Percentiles rank a stretch among this genome's conserved stretches.
Conservation (phyloP, 2,888 invertebrate species). For the Odontomyia ornata region DNA sequence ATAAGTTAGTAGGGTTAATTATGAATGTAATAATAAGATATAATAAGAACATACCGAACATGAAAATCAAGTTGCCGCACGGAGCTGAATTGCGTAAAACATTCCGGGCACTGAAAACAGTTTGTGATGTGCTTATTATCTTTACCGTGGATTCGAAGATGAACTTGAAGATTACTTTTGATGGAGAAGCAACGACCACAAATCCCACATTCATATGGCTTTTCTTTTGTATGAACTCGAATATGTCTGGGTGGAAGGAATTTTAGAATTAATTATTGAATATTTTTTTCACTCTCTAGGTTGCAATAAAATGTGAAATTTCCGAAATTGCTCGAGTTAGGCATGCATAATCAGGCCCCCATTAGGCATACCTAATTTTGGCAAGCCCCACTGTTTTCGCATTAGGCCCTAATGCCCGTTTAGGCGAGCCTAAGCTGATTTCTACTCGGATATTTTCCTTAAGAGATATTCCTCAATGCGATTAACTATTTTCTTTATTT, state of each 20-base stretch:
- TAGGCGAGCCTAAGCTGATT: too few species aligned
- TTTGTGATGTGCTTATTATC: constrained; percentile 22
- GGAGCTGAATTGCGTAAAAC: constrained; percentile 41
- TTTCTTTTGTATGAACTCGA: constrained; percentile 55
- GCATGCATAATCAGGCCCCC: too few species aligned
- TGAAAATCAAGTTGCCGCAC: constrained; percentile 40
- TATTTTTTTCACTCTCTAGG: too few species aligned
- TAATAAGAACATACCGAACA: constrained; percentile 15
- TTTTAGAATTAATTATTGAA: neutral
- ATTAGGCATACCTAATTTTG: too few species aligned
- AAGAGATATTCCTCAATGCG: too few species aligned
- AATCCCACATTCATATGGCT: constrained; percentile 54
- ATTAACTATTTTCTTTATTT: too few species aligned
- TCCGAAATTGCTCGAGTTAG: too few species aligned
- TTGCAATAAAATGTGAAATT: too few species aligned
- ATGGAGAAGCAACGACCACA: constrained; percentile 51
- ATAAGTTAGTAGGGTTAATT: neutral
- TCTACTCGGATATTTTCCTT: too few species aligned
- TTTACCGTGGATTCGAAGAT: constrained; percentile 44
- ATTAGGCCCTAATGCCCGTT: too few species aligned
- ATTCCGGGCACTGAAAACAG: constrained; percentile 40
- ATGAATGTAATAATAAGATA: too few species aligned
- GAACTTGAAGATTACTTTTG: constrained; percentile 42
- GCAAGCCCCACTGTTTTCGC: too few species aligned
- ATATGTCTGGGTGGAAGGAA: constrained; percentile 53